Evolutionary conservation across 2,797 vertebrate genomes (phyloP).

Genomic region (Adelosebastes latens): DNA sequence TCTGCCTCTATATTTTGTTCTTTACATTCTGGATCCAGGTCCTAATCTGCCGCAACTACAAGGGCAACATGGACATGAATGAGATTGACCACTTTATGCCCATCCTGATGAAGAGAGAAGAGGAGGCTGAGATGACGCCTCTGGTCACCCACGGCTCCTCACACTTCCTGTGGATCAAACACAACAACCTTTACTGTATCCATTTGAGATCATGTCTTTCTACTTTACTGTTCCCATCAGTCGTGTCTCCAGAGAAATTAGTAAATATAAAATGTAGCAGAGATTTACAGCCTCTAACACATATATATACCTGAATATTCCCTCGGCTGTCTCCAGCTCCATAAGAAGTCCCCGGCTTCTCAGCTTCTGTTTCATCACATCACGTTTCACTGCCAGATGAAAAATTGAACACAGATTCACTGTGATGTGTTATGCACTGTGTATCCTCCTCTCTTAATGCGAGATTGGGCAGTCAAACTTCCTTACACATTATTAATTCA

Average conservation of each 20-base stretch:
- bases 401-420: constrained; percentile 32
- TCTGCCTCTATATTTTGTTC: constrained; percentile 5
- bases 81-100: constrained; percentile 88
- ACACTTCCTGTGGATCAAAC: constrained; percentile 88
- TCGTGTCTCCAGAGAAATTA: background rate
- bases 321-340: constrained; percentile 1
- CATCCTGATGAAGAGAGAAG: constrained; percentile 84
- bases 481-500: constrained; percentile 70
- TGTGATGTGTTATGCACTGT: constrained; percentile 20
- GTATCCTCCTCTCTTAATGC: constrained; percentile 7
- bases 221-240: background rate
- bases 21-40: constrained; percentile 70
- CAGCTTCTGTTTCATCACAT: constrained; percentile 23
- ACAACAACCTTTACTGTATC: constrained; percentile 89
- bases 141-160: constrained; percentile 78
- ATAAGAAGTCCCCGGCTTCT: constrained; percentile 7
- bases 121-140: constrained; percentile 82
- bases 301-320: background rate
- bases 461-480: constrained; percentile 36
- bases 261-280: background rate
- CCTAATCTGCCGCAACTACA: constrained; percentile 87
- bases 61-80: constrained; percentile 85
- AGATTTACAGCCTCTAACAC: background rate
- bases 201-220: constrained; percentile 24
- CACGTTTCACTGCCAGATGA: constrained; percentile 23